These are phyloP conservation scores for Leucozona laternaria DNA, from an alignment of 2,888 invertebrate species.

Conservation along the genomic window DNA sequence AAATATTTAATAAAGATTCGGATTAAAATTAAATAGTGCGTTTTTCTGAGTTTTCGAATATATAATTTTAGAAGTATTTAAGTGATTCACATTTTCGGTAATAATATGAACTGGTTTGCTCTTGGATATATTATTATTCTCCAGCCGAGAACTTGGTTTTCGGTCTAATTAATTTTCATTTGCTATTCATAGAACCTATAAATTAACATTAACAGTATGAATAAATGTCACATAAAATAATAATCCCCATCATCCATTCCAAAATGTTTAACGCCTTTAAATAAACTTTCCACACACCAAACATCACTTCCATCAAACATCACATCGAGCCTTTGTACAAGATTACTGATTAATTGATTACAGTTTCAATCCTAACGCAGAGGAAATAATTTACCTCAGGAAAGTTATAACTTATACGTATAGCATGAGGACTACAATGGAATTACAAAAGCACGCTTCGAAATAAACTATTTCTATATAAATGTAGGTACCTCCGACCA, in stretches of 20 bases:
- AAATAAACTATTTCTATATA: slow-evolving; percentile 12
- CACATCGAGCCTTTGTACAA: slow-evolving; percentile 35
- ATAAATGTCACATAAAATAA: slow-evolving; percentile 5
- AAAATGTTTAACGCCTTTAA: slow-evolving; percentile 34
- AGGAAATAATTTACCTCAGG: slow-evolving; percentile 57
- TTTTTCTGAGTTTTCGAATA: no score
- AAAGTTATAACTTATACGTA: slow-evolving; percentile 68
- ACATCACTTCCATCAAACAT: slow-evolving; percentile 18
- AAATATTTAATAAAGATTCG: no score
- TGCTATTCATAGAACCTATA: not conserved
- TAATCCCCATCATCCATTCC: not conserved
- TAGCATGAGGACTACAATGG: slow-evolving; percentile 54
- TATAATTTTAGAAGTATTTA: no score
- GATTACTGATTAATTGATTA: slow-evolving; percentile 72
- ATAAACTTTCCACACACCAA: slow-evolving; percentile 39
- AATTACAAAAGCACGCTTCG: slow-evolving; percentile 67
- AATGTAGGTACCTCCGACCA: no score
- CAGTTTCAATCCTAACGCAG: slow-evolving; percentile 50
- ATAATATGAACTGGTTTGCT: no score
- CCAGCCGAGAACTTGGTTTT: no score
- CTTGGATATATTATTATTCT: not conserved
- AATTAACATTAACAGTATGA: not conserved
- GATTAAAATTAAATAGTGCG: no score
- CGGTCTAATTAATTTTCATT: not conserved
- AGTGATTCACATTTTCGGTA: no score